phyloP scores from a whole-genome alignment of 2,797 vertebrate species.

The Mus caroli region DNA sequence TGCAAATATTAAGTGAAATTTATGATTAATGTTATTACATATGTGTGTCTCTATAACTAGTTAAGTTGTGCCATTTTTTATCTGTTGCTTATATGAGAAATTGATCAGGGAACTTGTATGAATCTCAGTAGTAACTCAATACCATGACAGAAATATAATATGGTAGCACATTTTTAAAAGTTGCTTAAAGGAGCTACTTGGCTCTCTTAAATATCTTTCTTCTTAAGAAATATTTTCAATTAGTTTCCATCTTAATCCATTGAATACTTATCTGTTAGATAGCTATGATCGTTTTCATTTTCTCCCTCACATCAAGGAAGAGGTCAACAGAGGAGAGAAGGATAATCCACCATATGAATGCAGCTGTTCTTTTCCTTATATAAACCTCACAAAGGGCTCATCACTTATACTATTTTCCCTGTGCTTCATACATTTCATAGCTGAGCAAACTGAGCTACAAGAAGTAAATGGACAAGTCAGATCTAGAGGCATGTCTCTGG shows the following conservation, averaged over 20 bases:
- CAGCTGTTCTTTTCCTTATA: not conserved
- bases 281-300: conserved; percentile 1
- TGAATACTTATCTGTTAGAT: not conserved
- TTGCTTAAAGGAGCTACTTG: not conserved
- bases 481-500: not conserved
- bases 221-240: conserved; percentile 18
- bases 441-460: not conserved
- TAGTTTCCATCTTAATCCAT: conserved; percentile 3
- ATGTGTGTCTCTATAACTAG: not conserved
- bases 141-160: not conserved
- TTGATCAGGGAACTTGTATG: not conserved
- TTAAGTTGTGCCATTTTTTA: not conserved
- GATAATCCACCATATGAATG: not conserved
- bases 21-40: not conserved
- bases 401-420: not conserved
- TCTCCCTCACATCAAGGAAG: not conserved
- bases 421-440: not conserved
- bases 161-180: conserved; percentile 24
- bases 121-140: not conserved
- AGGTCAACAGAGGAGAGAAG: not conserved
- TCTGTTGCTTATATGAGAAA: not conserved
- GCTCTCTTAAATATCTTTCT: not conserved
- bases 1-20: conserved; percentile 18
- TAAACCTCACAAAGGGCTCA: not conserved
- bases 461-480: conserved; percentile 6